phyloP scores from a whole-genome alignment of 2,797 vertebrate genomes.

The Cheirogaleus major region DNA sequence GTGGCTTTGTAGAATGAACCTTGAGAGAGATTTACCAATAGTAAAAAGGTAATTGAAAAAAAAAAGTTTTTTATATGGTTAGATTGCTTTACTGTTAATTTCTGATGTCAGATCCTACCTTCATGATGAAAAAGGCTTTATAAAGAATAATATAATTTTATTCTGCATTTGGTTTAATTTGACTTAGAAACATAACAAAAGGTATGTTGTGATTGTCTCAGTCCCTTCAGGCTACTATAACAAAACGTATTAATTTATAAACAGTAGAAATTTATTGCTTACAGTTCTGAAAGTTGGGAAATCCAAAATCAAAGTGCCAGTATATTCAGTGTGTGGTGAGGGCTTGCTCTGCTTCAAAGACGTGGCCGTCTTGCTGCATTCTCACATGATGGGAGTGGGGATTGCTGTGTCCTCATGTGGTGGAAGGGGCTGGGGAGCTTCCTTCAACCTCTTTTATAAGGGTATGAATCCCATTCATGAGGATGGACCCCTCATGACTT shows the following conservation, averaged over 20 bases:
- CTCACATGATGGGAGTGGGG: neutral
- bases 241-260: neutral
- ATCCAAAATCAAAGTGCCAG: neutral
- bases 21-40: neutral
- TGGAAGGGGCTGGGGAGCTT: neutral
- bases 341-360: neutral
- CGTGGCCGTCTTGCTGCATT: neutral
- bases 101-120: slow-evolving; percentile 50
- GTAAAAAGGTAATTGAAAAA: slow-evolving; percentile 36
- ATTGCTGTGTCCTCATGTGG: neutral
- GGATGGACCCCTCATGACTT: neutral
- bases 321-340: neutral
- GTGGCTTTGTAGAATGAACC: slow-evolving; percentile 45
- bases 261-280: neutral
- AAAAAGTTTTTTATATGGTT: slow-evolving; percentile 52
- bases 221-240: neutral
- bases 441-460: neutral
- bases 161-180: neutral
- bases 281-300: neutral
- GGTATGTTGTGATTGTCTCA: neutral
- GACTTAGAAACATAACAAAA: neutral
- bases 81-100: neutral
- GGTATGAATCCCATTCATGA: neutral
- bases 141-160: slow-evolving; percentile 43
- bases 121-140: slow-evolving; percentile 52